A percentile compares a stretch with the other conserved stretches of the same genome.
phyloP scores from a whole-genome alignment of 2,888 invertebrate species.

The Drosophila neutralis region DNA sequence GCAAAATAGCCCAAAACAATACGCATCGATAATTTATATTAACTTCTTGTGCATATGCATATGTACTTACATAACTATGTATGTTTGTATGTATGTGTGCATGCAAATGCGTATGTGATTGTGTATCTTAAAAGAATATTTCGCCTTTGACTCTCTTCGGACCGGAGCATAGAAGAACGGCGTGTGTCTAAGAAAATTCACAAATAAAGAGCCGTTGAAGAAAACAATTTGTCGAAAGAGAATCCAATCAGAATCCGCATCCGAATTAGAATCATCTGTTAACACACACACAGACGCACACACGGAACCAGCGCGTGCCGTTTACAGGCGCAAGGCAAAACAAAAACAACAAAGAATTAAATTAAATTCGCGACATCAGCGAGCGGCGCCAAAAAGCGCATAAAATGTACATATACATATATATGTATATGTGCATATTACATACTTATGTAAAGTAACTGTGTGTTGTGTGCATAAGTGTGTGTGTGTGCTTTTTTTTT shows the following conservation, averaged over 20 bases:
- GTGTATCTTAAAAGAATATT: slow-evolving; percentile 27
- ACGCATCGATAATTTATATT: slow-evolving; percentile 30
- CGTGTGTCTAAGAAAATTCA: slow-evolving; percentile 36
- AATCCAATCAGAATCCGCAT: slow-evolving; percentile 25
- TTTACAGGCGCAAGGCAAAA: slow-evolving; percentile 31
- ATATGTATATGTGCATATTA: slow-evolving; percentile 17
- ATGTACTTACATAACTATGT: slow-evolving; percentile 1
- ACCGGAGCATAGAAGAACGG: slow-evolving; percentile 22
- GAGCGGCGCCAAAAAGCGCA: slow-evolving; percentile 48
- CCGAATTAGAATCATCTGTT: slow-evolving; percentile 44
- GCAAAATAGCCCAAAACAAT: slow-evolving; percentile 36
- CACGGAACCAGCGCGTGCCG: slow-evolving; percentile 42
- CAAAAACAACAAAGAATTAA: slow-evolving; percentile 37
- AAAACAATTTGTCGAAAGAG: slow-evolving; percentile 29
- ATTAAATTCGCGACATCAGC: slow-evolving; percentile 60
- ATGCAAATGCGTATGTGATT: slow-evolving; percentile 2
- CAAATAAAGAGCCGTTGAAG: slow-evolving; percentile 2
- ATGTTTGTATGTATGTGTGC: slow-evolving; percentile 4
- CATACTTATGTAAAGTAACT: slow-evolving; percentile 14
- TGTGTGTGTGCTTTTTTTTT: slow-evolving; percentile 17
- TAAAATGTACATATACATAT: slow-evolving; percentile 48
- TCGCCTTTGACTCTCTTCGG: slow-evolving; percentile 42
- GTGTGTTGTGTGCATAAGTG: slow-evolving; percentile 7
- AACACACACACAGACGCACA: slow-evolving; percentile 24
- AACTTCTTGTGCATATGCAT: slow-evolving; percentile 20